Base-by-base conservation (phyloP, 2,113 vertebrate genomes). In the Callionymus lyra region DNA sequence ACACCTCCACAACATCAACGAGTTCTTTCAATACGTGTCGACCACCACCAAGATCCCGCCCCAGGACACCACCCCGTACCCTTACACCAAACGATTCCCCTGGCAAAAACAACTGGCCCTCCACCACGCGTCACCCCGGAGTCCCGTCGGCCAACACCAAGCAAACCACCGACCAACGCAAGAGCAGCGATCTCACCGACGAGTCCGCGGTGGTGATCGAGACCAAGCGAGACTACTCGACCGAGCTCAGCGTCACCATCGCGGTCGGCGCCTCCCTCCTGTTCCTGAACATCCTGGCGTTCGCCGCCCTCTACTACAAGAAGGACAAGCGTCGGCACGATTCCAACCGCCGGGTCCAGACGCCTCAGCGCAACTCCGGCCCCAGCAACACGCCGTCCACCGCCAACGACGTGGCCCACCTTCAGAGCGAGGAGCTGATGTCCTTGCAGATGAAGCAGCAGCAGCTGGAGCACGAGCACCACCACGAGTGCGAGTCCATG, bases 1-100 rank as follows among this genome's bases (percentile, higher is more conserved):
- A 0, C 94, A 96, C 38, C 77, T 98, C 38, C 94, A 98, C 77
- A 94, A 93, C 56, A 76, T 97, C 16, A 92, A 94, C 12, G 94
- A 96, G 65, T 88, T 95, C 14, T 93, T 96, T 65, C 91, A 92
- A 10, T 97, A 97, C 0, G 90, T 95, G 0, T 96, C 92, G 8
- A 94, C 94, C 0, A 97, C 94, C 19, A 97, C 94, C 2, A 95
- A 94, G 70, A 92, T 95, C 0, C 94, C 94, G 0, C 93, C 93
- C 0, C 92, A 93, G 1, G 94, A 96, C 64, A 90, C 93, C 68
- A 97, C 92, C 0, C 92, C 93, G 0, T 94, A 93, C 59, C 90
- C 91, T 0, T 93, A 93, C 1, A 96, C 92, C 1, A 86, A 93
- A 13, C 82, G 92, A 0, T 90, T 92, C 9, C n/a, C 90, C 91